These are phyloP conservation scores for Bufo bufo DNA, from an alignment of 2,113 vertebrate species.

Conservation along the genomic window DNA sequence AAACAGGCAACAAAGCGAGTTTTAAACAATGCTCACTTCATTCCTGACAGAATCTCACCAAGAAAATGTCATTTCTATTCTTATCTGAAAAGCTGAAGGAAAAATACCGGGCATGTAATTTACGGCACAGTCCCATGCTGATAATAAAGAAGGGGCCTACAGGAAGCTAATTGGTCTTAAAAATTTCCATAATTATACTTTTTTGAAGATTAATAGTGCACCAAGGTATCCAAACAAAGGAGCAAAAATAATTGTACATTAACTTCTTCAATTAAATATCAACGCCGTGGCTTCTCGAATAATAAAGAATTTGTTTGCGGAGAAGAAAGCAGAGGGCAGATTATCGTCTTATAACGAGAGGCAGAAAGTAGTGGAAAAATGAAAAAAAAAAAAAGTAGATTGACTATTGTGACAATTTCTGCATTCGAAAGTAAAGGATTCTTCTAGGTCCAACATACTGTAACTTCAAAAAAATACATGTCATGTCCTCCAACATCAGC, in stretches of 20 bases:
- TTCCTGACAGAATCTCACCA: slow-evolving; percentile 16
- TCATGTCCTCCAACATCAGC: too few species aligned
- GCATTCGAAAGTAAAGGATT: background rate
- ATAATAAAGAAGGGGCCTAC: slow-evolving; percentile 52
- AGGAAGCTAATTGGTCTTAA: slow-evolving; percentile 57
- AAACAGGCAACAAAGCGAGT: slow-evolving; percentile 35
- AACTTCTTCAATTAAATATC: slow-evolving; percentile 54
- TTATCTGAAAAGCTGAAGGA: slow-evolving; percentile 47
- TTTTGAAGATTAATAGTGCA: slow-evolving; percentile 56
- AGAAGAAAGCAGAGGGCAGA: slow-evolving; percentile 24
- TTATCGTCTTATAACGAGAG: background rate
- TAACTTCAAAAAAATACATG: background rate
- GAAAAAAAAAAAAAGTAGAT: background rate
- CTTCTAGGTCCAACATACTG: background rate
- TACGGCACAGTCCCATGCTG: slow-evolving; percentile 52
- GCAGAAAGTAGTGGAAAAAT: background rate
- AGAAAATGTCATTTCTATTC: slow-evolving; percentile 55
- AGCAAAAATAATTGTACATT: slow-evolving; percentile 43
- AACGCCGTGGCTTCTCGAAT: slow-evolving; percentile 2
- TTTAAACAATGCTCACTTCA: slow-evolving; percentile 46
- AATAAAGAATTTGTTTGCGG: slow-evolving; percentile 32
- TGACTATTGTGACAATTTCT: slow-evolving; percentile 6
- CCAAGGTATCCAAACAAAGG: slow-evolving; percentile 55
- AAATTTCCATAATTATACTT: slow-evolving; percentile 57
- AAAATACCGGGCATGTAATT: slow-evolving; percentile 54